These are phyloP conservation scores for Misgurnus anguillicaudatus DNA, from an alignment of 2,113 vertebrate genomes.

Conservation along the genomic window DNA sequence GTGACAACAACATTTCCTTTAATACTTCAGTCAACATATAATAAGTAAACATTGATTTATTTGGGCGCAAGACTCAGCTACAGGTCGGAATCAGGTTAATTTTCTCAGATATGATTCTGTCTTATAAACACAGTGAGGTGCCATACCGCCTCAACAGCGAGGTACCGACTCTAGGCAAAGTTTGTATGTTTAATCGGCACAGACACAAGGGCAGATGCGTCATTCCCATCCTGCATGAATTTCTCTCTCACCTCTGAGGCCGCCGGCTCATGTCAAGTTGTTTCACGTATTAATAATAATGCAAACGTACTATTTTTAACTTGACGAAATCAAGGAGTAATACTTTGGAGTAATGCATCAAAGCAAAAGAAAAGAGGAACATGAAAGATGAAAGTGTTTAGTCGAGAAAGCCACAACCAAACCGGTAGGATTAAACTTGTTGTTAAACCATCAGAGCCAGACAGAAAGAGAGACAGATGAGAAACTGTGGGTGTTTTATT, in stretches of 20 bases:
- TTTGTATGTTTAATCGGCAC: slow-evolving; percentile 29
- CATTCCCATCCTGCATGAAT: slow-evolving; percentile 29
- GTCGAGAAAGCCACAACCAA: background rate
- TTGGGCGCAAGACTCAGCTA: slow-evolving; percentile 2
- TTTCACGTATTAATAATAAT: slow-evolving; percentile 3
- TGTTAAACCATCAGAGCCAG: no score
- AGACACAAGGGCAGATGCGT: slow-evolving; percentile 18
- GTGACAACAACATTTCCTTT: background rate
- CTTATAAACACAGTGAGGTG: background rate
- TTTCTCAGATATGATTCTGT: slow-evolving; percentile 5
- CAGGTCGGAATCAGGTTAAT: slow-evolving; percentile 34
- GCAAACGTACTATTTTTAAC: background rate
- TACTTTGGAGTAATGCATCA: slow-evolving; percentile 6
- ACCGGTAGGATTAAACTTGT: background rate
- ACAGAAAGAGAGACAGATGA: background rate
- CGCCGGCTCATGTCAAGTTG: background rate
- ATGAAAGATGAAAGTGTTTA: background rate
- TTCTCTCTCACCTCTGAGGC: background rate
- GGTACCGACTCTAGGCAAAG: slow-evolving; percentile 18
- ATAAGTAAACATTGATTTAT: background rate
- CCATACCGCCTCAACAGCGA: background rate
- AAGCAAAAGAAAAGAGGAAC: background rate
- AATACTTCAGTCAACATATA: slow-evolving; percentile 2
- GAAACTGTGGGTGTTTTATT: background rate
- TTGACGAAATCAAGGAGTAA: slow-evolving; percentile 13